Evolutionary conservation across 1,140 invertebrate genomes (phyloP), one percentile per base, ranked within the genome.

Genomic region (Macrostomum lignano): DNA sequence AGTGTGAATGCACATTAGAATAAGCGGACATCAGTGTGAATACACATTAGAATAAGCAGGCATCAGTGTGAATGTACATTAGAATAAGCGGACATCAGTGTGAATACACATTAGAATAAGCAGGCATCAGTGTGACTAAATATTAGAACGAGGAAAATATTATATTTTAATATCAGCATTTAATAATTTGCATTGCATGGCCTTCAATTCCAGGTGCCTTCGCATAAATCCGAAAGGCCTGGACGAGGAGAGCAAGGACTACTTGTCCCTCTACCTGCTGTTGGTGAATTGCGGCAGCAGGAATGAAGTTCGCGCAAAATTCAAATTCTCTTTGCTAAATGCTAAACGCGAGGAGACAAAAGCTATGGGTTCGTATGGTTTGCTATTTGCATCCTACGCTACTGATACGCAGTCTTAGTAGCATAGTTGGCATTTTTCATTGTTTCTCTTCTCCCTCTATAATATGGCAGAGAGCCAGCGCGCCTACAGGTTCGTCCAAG

Each of bases 281-380:
- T 71, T 94, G 62, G 84, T 94, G 48, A 84, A 81, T 40, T 94
- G 84, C 67, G 24, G 24, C 6, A 93, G 93, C 64, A 94, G 96
- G 70, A 82, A 74, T 48, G 86, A 96, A 72, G 86, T 94, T 44
- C 68, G 86, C 58, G 88, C 88, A 47, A 96, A 94, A 67, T 96
- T 96, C 65, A 94, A 94, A 69, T 96, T 96, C 67, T 91, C 82
- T 55, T 94, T 96, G 67, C 68, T 96, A 58, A 94, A 96, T 67
- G 82, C 84, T 48, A 94, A 94, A 70, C 67, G 84, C 47, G 88
- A 96, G 68, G 88, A 96, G 67, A 94, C 86, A 49, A 94, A 94
- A 69, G 84, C 86, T 39, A 94, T 94, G 84, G 82, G 70, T n/a
- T n/a, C n/a, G n/a, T 73, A 54, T 65, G 62, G 55, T 10, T 24